These are phyloP conservation scores for Schizotus pectinicornis DNA, from an alignment of 2,888 invertebrate species.

Conservation along the genomic window DNA sequence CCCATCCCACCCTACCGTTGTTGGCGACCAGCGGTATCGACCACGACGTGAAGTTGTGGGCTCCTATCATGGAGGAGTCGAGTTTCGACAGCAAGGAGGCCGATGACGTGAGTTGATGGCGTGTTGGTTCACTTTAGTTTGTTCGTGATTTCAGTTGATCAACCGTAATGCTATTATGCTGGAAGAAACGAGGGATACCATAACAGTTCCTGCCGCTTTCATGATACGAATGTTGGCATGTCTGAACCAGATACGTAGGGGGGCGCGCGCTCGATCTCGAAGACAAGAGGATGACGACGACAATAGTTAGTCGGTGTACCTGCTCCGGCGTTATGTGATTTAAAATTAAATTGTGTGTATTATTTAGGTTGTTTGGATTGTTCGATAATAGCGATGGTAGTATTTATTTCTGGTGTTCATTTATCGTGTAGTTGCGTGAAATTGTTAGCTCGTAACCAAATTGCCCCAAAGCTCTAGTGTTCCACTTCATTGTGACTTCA, in stretches of 20 bases:
- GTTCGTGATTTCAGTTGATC: constrained; percentile 65
- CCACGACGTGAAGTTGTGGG: constrained; percentile 85
- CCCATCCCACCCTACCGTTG: constrained; percentile 78
- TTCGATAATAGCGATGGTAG: constrained; percentile 4
- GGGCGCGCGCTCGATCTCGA: constrained; percentile 39
- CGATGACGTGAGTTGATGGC: constrained; percentile 63
- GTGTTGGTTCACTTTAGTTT: not conserved
- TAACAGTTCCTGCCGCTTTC: constrained; percentile 86
- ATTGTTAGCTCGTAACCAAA: too few species aligned
- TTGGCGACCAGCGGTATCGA: constrained; percentile 88
- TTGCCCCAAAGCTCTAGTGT: too few species aligned
- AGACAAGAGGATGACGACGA: constrained; percentile 30
- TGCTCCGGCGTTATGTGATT: not conserved
- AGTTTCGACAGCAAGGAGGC: constrained; percentile 69
- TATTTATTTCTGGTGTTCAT: constrained; percentile 3
- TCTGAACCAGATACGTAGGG: constrained; percentile 68
- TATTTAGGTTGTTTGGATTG: constrained; percentile 6
- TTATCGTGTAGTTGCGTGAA: too few species aligned
- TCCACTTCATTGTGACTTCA: too few species aligned
- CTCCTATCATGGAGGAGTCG: constrained; percentile 68
- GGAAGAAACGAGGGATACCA: constrained; percentile 85
- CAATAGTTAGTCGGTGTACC: constrained; percentile 17
- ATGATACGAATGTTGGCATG: constrained; percentile 80
- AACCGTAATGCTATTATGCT: constrained; percentile 81
- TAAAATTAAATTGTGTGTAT: too few species aligned